Evolutionary conservation across 2,888 invertebrate genomes (phyloP), one percentile per base, ranked within the genome.

Genomic region (Chaetogeoica ovagalla): DNA sequence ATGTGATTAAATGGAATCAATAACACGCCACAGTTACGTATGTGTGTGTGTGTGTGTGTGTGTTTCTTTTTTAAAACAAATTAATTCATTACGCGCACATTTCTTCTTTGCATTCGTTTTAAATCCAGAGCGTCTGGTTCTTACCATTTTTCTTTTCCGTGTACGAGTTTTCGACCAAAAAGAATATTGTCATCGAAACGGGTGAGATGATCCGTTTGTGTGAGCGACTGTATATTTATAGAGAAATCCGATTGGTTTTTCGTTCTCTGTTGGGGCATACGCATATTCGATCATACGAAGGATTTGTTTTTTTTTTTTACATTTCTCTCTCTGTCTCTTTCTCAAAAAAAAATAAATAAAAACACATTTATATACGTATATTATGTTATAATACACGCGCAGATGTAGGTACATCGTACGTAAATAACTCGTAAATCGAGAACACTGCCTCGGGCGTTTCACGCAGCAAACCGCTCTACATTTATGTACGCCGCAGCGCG

Each of bases 391-490:
- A 30, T 30, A 30, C 7, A 59, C 59, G 7, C 21, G 11, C n/a
- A 60, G 8, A 3, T 60, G 21, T 60, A 21, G 6, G n/a, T 19
- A n/a, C 6, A n/a, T 30, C 30, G 30, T 30, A 30, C 4, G 4
- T 30, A 30, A 21, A n/a, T n/a, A n/a, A n/a, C n/a, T n/a, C 21
- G 13, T 60, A 23, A 60, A 71, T 71, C 71, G 70, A 79, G 79
- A 79, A 79, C 71, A 71, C 55, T 55, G 71, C 79, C 79, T 62
- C 70, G 23, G 37, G 79, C 71, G 55, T 79, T 71, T 55, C 30
- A 30, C n/a, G 52, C 39, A 55, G 52, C n/a, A n/a, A n/a, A 63
- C 55, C 62, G 70, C 62, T 79, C 79, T 60, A 79, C 71, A 79
- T 77, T 52, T 57, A 48, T 48, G 15, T 57, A 48, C 13, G 3